phyloP scores from a whole-genome alignment of 1,140 invertebrate species.

The Hermetia illucens region DNA sequence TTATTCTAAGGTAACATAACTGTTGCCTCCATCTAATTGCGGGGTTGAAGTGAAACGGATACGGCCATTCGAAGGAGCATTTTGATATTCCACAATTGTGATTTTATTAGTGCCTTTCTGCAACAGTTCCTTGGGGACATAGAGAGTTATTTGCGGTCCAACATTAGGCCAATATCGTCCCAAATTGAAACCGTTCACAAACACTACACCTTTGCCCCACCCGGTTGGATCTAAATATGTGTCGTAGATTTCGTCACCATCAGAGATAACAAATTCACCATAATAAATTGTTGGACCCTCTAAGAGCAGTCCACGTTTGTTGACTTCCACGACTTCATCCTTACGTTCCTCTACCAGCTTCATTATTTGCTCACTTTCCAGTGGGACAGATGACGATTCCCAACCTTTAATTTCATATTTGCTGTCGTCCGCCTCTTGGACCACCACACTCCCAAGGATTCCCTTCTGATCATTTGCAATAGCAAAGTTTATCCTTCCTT shows the following conservation, averaged over 20 bases:
- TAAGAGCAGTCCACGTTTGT: background rate
- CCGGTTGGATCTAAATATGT: slow-evolving; percentile 44
- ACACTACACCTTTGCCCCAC: slow-evolving; percentile 50
- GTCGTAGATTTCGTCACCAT: slow-evolving; percentile 24
- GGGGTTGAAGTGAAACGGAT: slow-evolving; percentile 23
- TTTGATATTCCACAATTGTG: slow-evolving; percentile 23
- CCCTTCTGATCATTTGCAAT: slow-evolving; percentile 47
- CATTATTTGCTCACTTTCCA: background rate
- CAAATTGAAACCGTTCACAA: slow-evolving; percentile 50
- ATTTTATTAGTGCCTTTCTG: slow-evolving; percentile 20
- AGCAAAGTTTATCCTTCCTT: slow-evolving; percentile 59
- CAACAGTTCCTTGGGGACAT: slow-evolving; percentile 39
- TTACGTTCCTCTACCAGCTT: background rate
- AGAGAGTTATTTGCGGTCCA: slow-evolving; percentile 57
- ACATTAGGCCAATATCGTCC: slow-evolving; percentile 57
- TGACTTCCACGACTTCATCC: background rate
- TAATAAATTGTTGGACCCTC: background rate
- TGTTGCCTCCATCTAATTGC: slow-evolving; percentile 11
- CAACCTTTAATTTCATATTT: background rate
- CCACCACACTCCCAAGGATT: background rate
- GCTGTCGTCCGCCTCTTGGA: background rate
- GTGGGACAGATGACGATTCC: background rate
- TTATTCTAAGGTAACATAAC: too few species aligned
- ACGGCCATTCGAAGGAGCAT: slow-evolving; percentile 10
- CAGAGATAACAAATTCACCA: background rate